Base-by-base conservation (phyloP, 1,140 invertebrate species). In the Papilio xuthus region DNA sequence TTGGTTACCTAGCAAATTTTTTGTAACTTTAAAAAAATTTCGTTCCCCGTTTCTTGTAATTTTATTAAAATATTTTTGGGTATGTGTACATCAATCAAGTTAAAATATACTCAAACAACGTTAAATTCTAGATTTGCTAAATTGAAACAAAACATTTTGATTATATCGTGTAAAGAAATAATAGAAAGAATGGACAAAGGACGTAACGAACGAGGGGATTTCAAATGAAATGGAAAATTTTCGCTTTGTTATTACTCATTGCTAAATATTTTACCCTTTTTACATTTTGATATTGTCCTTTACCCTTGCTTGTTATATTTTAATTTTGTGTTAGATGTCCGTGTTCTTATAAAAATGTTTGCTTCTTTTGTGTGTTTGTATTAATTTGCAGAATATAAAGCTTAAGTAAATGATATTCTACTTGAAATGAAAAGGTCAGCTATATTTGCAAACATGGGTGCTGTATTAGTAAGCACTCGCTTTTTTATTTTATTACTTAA, bases 401-500 rank as follows among this genome's bases (percentile, higher is more conserved):
- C 42, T 53, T n/a, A 7, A 53, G 4, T 53, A n/a, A 18, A 2
- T 53, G 0, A 53, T 53, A 7, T n/a, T 53, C 18, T 8, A 53
- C n/a, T 53, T n/a, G 6, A 15, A 53, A 12, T 4, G 18, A 44
- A 44, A 44, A 10, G 10, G 0, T 50, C 2, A 50, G 4, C 18
- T 18, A 6, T 56, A 26, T 60, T 60, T 26, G 15, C 9, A 26
- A 60, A 60, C 0, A 60, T 60, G 56, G 0, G 9, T 12, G 56
- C 12, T 60, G 9, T 23, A 9, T 13, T 60, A 20, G 7, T 26
- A 23, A 60, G 4, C 56, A 2, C 26, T 63, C 12, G 60, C 4
- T 63, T 32, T 63, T 60, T 63, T 15, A 28, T 63, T 63, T 63
- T 63, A 28, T 63, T 63, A 28, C 60, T 28, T 60, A 60, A 28